phyloP scores from a whole-genome alignment of 1,140 invertebrate genomes.

The Agraylea sexmaculata region DNA sequence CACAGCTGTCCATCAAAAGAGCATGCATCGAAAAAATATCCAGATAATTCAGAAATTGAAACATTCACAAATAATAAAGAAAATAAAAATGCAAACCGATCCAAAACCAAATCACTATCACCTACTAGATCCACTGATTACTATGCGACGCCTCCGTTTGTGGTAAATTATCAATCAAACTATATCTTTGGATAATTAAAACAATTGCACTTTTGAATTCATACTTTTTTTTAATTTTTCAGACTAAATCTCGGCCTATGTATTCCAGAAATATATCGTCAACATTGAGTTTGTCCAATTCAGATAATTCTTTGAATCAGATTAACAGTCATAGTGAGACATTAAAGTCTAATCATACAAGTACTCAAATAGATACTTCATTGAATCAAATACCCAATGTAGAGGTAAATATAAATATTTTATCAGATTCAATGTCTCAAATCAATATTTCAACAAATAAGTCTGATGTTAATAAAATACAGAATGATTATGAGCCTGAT shows the following conservation, averaged over 20 bases:
- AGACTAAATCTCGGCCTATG: constrained; percentile 1
- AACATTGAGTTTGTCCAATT: not conserved
- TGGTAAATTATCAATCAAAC: constrained; percentile 9
- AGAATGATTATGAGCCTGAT: too few relatives aligned
- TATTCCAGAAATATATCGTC: constrained; percentile 2
- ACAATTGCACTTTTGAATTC: not conserved
- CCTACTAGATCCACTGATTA: not conserved
- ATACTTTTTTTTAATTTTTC: constrained; percentile 1
- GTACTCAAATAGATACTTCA: not conserved
- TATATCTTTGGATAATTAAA: constrained; percentile 1
- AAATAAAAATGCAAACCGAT: too few relatives aligned
- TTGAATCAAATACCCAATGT: not conserved
- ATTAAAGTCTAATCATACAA: not conserved
- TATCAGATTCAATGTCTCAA: not conserved
- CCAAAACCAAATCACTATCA: too few relatives aligned
- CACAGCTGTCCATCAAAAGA: constrained; percentile 10
- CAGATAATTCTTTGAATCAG: constrained; percentile 1
- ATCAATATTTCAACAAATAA: constrained; percentile 9
- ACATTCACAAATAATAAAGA: not conserved
- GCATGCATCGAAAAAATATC: not conserved
- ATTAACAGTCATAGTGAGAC: not conserved
- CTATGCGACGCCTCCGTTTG: constrained; percentile 14
- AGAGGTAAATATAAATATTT: not conserved
- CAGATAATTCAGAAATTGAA: not conserved
- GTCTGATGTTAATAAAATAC: too few relatives aligned